Evolutionary conservation across 2,888 invertebrate species (phyloP).

Genomic region (Chirona hameri): DNA sequence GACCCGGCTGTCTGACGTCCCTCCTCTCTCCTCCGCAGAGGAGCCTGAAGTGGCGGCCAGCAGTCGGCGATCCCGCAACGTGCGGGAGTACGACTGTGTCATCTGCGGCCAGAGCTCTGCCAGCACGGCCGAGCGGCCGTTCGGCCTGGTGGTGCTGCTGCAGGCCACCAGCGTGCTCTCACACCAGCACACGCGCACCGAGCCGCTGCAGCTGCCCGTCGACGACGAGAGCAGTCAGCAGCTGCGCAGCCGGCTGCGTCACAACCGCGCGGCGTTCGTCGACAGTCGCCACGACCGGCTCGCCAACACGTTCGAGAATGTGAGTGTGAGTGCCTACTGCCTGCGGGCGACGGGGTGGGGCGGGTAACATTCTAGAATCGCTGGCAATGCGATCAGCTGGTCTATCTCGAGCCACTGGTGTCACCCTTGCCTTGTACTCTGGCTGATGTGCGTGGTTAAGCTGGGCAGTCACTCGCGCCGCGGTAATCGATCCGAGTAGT

Average conservation of each 20-base stretch:
- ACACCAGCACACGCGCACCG: conserved; percentile 30
- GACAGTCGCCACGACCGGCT: neutral
- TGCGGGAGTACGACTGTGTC: conserved; percentile 83
- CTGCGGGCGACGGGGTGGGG: no score
- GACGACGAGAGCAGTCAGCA: neutral
- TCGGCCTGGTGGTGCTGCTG: conserved; percentile 86
- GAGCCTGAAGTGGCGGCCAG: neutral
- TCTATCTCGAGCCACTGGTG: no score
- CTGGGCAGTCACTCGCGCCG: no score
- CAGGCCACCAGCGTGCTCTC: conserved; percentile 42
- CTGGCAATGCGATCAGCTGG: no score
- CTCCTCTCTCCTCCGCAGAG: neutral
- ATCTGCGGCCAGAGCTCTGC: conserved; percentile 90
- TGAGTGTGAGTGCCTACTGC: neutral
- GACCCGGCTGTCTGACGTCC: neutral
- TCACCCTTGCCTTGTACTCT: no score
- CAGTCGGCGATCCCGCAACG: conserved; percentile 43
- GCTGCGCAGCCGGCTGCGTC: neutral
- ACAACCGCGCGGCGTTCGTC: conserved; percentile 28
- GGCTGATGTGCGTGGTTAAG: no score
- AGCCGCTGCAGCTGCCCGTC: conserved; percentile 13
- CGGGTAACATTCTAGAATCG: no score
- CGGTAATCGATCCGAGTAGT: no score
- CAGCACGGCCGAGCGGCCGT: conserved; percentile 74
- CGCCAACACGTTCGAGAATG: neutral